Evolutionary conservation across 2,797 vertebrate species (phyloP), one percentile per base, ranked within the genome.

Genomic region (Chelon labrosus): DNA sequence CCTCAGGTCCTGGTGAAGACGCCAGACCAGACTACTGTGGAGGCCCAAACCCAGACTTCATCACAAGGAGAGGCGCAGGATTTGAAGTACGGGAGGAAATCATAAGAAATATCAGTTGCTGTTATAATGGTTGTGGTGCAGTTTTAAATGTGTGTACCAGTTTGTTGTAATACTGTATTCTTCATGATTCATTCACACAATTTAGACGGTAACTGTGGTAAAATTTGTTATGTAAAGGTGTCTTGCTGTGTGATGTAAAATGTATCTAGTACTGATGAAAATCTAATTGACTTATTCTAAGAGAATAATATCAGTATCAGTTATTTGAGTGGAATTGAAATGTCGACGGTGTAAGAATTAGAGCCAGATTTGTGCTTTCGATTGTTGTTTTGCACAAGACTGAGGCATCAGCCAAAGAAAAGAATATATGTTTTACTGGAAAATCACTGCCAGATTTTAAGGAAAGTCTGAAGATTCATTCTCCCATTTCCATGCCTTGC

Each of bases 41-140:
- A 90, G 44, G 75, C 77, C 61, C 77, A 84, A 19, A 89, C 80
- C 37, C 82, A 86, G 69, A 88, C 79, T 0, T 53, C 80, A 64
- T 52, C 69, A 19, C 81, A 79, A 20, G 61, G 41, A 66, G 71
- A 74, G 7, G 14, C 44, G 17, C 25, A 55, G 14, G 62, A 42
- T 50, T 14, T 66, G 35, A 89, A 74, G 41, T 87, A 82, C 0
- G 67, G 67, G 49, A 69, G 50, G 7, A 79, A 90, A 73, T 65
- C 47, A 16, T 71, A 77, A 39, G 1, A 77, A 51, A 19, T 12
- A n/a, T 62, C 10, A 31, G 41, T 16, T 52, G 14, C 55, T 16
- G 25, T 77, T 31, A 52, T 73, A 69, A 53, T 11, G n/a, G 4
- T 47, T 10, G 27, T 54, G 19, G 17, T 59, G 60, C 66, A 17